phyloP scores from a whole-genome alignment of 2,113 vertebrate species.

The Notothenia rossii region DNA sequence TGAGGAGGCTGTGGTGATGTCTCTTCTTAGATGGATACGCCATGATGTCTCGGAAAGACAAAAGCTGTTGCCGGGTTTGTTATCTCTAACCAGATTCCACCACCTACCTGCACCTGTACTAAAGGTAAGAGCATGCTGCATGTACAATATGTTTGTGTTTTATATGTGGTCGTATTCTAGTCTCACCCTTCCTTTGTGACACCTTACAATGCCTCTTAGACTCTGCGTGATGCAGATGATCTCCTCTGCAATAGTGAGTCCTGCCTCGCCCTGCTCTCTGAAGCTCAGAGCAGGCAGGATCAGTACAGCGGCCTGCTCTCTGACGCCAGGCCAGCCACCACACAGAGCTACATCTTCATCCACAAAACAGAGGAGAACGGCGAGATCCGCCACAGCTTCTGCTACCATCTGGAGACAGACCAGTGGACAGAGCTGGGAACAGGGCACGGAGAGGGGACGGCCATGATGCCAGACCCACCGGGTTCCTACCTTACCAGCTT shows the following conservation, averaged over 20 bases:
- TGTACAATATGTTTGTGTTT: neutral
- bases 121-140: conserved; percentile 45
- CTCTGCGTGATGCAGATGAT: conserved; percentile 83
- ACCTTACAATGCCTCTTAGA: conserved; percentile 67
- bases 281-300: conserved; percentile 85
- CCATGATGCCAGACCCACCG: conserved; percentile 87
- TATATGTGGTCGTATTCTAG: neutral
- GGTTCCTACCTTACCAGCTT: conserved; percentile 93
- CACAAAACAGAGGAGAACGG: conserved; percentile 95
- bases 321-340: conserved; percentile 93
- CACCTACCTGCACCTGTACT: conserved; percentile 84
- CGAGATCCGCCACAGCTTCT: conserved; percentile 89
- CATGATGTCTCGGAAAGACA: conserved; percentile 85
- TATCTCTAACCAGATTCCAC: conserved; percentile 90
- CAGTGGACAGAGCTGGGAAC: conserved; percentile 91
- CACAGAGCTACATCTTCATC: conserved; percentile 95
- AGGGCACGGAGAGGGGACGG: conserved; percentile 53
- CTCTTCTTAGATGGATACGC: conserved; percentile 90
- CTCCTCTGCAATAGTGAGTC: conserved; percentile 81
- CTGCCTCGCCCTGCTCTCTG: conserved; percentile 82
- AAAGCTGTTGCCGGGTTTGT: conserved; percentile 86
- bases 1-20: conserved; percentile 89
- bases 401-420: conserved; percentile 92
- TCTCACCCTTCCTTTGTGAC: neutral
- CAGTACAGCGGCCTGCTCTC: conserved; percentile 87